Evolutionary conservation across 2,113 vertebrate genomes (phyloP), one percentile per base, ranked within the genome.

Genomic region (Vulpes lagopus): DNA sequence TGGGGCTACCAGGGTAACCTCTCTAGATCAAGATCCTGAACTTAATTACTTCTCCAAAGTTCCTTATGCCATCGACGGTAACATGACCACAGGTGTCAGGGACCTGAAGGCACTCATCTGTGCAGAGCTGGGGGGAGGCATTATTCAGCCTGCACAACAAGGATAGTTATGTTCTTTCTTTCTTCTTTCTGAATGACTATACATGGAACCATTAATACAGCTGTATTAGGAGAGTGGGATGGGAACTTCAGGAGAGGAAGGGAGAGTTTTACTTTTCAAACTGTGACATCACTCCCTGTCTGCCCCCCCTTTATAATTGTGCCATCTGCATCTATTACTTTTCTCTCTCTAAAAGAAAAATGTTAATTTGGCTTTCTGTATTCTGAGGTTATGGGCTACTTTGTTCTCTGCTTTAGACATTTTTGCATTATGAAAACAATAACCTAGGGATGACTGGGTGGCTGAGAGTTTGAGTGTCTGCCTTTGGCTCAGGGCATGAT

Each of bases 341-440:
- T 78, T 78, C 95, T 78, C 93, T 89, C 38, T 69, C 25, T 81
- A 51, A 92, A 59, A 82, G 71, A 87, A 91, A 95, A 78, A 38
- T 10, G 74, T 64, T 51, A 89, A 82, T 69, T 95, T 71, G n/a
- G 12, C 92, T 86, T 94, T 74, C 91, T 89, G 90, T 60, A 89
- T 73, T 79, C 79, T 57, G 79, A 95, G 65, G 38, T 69, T 38
- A 94, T 35, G 55, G 60, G 20, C 17, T 78, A 57, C 64, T 85
- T 86, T 64, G 5, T 57, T 96, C 96, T 91, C 94, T 89, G 73
- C 60, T 78, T 62, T 57, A 83, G 78, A 60, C 49, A 83, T 73
- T 89, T 86, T 51, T 69, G 49, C 71, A n/a, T 78, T 43, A 71
- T n/a, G 82, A 71, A 94, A 94, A 90, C 51, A 53, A 32, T 79